These are phyloP conservation scores for Paralichthys olivaceus DNA, from an alignment of 2,113 vertebrate genomes.

Conservation along the genomic window DNA sequence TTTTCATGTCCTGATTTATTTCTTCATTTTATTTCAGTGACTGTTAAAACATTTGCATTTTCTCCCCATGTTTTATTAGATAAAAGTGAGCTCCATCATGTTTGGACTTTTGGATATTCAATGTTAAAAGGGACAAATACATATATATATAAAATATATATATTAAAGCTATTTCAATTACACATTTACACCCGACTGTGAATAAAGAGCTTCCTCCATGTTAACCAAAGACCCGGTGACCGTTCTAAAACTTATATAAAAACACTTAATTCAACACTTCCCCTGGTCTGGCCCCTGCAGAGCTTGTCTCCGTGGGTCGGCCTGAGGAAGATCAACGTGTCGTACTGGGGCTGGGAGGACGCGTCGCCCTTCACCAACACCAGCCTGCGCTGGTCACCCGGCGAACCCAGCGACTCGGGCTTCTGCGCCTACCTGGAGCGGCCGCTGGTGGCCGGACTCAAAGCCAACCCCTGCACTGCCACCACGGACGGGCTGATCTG, in stretches of 20 bases:
- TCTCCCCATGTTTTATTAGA: not conserved
- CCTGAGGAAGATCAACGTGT: slow-evolving; percentile 94
- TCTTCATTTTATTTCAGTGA: no score
- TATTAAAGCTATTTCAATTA: no score
- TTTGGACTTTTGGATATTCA: no score
- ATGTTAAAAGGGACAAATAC: no score
- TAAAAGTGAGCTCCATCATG: no score
- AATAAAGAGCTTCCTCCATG: no score
- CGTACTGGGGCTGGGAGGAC: slow-evolving; percentile 97
- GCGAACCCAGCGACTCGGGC: slow-evolving; percentile 92
- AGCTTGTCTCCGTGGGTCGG: slow-evolving; percentile 93
- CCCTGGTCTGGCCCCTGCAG: slow-evolving; percentile 63
- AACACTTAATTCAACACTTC: no score
- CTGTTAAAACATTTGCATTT: not conserved
- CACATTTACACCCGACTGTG: no score
- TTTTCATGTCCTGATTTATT: no score
- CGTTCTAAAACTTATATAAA: no score
- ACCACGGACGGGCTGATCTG: slow-evolving; percentile 91
- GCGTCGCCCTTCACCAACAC: slow-evolving; percentile 92
- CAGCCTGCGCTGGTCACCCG: slow-evolving; percentile 87
- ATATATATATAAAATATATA: no score
- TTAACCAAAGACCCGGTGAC: no score
- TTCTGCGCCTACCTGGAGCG: slow-evolving; percentile 91
- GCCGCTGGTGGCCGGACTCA: slow-evolving; percentile 83
- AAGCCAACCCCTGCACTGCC: slow-evolving; percentile 92